These are phyloP conservation scores for Bombus breviceps DNA, from an alignment of 1,140 invertebrate species.

Conservation along the genomic window DNA sequence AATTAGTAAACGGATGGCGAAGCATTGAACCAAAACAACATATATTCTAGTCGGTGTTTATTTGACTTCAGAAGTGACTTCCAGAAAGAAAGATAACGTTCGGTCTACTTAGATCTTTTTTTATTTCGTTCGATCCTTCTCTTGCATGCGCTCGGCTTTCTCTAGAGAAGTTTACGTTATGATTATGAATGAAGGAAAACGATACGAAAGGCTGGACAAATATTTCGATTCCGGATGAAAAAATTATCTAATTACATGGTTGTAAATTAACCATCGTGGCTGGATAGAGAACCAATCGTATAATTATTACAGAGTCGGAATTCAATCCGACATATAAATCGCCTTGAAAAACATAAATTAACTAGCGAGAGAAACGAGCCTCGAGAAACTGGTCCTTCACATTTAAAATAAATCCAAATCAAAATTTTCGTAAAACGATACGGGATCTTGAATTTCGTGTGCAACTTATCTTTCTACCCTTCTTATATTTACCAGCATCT, in stretches of 20 bases:
- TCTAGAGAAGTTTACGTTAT: not conserved
- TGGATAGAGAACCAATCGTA: conserved; percentile 35
- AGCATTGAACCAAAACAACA: conserved; percentile 75
- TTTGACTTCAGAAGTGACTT: conserved; percentile 75
- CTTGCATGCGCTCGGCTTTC: not conserved
- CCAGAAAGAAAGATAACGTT: conserved; percentile 68
- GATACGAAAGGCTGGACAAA: not conserved
- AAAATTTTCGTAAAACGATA: conserved; percentile 45
- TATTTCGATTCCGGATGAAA: conserved; percentile 3
- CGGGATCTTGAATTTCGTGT: conserved; percentile 20
- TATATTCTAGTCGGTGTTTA: conserved; percentile 72
- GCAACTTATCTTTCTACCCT: not conserved
- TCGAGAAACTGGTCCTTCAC: conserved; percentile 35
- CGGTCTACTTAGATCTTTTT: conserved; percentile 2
- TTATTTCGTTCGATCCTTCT: not conserved
- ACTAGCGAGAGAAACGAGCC: conserved; percentile 24
- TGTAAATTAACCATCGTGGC: conserved; percentile 20
- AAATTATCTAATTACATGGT: conserved; percentile 27
- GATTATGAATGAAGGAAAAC: not conserved
- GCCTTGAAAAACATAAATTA: conserved; percentile 40
- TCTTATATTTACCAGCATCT: no score
- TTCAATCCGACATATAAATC: conserved; percentile 50
- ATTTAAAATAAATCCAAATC: conserved; percentile 28
- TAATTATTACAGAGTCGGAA: conserved; percentile 39
- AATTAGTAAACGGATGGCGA: conserved; percentile 74